Percentiles rank a stretch among this genome's conserved stretches.
Conservation (phyloP, 2,113 vertebrate genomes). For the Phalacrocorax aristotelis region DNA sequence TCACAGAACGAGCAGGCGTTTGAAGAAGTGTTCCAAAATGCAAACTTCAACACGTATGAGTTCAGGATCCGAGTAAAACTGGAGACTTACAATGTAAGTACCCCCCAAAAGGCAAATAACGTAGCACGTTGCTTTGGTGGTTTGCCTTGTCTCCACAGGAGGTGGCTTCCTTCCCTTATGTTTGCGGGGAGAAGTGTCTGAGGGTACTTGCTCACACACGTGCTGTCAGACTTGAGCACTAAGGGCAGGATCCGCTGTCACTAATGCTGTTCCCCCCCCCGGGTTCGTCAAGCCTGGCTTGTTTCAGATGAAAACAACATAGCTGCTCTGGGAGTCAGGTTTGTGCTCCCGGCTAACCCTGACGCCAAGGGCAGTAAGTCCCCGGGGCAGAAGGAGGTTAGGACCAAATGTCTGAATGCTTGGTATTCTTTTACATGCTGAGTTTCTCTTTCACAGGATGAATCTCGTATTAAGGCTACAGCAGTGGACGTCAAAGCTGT, state of each 20-base stretch:
- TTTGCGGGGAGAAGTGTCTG: background rate
- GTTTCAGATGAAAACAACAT: background rate
- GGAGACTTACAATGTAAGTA: slow-evolving; percentile 96
- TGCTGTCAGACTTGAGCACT: background rate
- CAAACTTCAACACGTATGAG: slow-evolving; percentile 88
- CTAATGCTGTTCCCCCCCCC: background rate
- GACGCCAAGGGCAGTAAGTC: background rate
- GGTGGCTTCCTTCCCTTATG: background rate
- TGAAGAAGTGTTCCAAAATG: slow-evolving; percentile 91
- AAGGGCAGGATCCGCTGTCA: background rate
- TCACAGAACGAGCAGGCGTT: slow-evolving; percentile 90
- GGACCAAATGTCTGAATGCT: background rate
- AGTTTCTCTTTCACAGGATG: slow-evolving; percentile 80
- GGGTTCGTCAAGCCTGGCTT: background rate
- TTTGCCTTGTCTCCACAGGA: background rate
- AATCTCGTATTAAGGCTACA: slow-evolving; percentile 93
- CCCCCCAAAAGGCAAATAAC: background rate
- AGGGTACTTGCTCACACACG: background rate
- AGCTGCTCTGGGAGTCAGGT: background rate
- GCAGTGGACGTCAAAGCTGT: slow-evolving; percentile 90
- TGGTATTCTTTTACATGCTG: background rate
- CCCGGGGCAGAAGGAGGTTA: background rate
- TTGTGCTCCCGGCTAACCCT: background rate
- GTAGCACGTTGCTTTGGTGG: background rate
- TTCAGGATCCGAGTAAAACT: slow-evolving; percentile 92